phyloP scores from a whole-genome alignment of 2,797 vertebrate genomes.

The Anguilla obscura region DNA sequence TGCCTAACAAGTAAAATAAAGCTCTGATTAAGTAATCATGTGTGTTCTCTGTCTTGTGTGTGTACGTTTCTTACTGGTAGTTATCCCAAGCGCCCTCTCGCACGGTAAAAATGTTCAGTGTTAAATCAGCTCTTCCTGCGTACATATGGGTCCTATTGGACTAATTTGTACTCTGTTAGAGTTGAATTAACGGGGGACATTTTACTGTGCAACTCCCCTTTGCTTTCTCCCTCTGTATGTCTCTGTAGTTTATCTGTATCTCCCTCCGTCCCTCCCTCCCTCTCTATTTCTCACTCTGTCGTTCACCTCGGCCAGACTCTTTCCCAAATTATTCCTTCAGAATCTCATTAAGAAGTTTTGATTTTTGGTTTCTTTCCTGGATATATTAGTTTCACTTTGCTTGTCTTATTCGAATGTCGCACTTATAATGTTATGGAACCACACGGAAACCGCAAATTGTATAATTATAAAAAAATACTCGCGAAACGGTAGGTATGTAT shows the following conservation, averaged over 20 bases:
- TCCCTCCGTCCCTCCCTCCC: neutral
- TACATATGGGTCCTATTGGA: no score
- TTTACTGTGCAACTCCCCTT: no score
- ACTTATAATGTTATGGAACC: neutral
- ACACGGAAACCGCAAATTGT: neutral
- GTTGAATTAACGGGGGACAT: no score
- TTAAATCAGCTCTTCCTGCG: no score
- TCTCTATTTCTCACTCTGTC: neutral
- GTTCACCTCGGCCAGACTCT: neutral
- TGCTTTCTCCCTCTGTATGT: no score
- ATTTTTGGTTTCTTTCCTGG: neutral
- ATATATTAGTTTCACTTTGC: neutral
- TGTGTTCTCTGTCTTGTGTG: neutral
- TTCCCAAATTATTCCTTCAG: neutral
- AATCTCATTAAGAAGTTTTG: neutral
- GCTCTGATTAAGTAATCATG: slow-evolving; percentile 35
- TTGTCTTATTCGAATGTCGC: neutral
- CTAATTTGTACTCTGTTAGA: no score
- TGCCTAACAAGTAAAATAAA: slow-evolving; percentile 56
- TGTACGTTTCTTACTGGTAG: neutral
- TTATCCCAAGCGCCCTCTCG: no score
- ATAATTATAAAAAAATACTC: neutral
- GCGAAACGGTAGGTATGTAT: neutral
- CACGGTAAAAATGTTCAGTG: no score
- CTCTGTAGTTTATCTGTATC: neutral